Evolutionary conservation across 2,113 vertebrate genomes (phyloP).

Genomic region (Sapajus apella): DNA sequence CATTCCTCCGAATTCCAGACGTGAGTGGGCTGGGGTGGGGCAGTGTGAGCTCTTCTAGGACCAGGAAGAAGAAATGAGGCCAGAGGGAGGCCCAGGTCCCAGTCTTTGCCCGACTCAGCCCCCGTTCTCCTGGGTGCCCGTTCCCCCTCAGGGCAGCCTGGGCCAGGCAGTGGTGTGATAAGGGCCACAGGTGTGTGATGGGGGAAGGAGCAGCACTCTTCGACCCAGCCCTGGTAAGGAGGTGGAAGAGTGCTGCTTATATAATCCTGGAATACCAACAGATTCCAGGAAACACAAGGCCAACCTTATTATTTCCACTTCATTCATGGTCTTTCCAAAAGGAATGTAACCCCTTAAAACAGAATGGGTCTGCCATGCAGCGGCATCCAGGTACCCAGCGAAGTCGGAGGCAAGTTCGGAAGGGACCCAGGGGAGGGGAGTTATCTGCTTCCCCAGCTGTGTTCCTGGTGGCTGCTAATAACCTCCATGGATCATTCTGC

Average conservation of each 20-base stretch:
- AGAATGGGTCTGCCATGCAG: neutral
- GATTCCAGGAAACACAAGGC: neutral
- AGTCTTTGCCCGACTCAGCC: neutral
- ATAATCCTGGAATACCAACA: neutral
- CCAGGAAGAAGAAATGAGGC: neutral
- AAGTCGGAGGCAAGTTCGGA: slow-evolving; percentile 55
- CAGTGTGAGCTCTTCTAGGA: neutral
- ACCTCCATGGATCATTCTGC: slow-evolving; percentile 90
- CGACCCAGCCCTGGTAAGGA: neutral
- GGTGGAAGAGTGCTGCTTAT: neutral
- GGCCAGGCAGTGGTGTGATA: fast-evolving
- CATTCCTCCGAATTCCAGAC: neutral
- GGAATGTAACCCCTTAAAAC: neutral
- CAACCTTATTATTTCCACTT: neutral
- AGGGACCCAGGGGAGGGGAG: slow-evolving; percentile 61
- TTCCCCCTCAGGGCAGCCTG: too few relatives aligned
- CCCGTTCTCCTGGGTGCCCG: neutral
- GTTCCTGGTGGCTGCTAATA: slow-evolving; percentile 86
- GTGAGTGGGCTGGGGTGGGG: fast-evolving
- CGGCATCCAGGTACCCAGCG: slow-evolving; percentile 59
- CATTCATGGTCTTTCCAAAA: neutral
- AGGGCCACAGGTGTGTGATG: fast-evolving
- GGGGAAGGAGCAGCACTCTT: fast-evolving
- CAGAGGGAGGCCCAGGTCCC: neutral
- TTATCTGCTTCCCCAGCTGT: slow-evolving; percentile 87